phyloP scores from a whole-genome alignment of 2,888 invertebrate species.

The Rhabditophanes sp. region DNA sequence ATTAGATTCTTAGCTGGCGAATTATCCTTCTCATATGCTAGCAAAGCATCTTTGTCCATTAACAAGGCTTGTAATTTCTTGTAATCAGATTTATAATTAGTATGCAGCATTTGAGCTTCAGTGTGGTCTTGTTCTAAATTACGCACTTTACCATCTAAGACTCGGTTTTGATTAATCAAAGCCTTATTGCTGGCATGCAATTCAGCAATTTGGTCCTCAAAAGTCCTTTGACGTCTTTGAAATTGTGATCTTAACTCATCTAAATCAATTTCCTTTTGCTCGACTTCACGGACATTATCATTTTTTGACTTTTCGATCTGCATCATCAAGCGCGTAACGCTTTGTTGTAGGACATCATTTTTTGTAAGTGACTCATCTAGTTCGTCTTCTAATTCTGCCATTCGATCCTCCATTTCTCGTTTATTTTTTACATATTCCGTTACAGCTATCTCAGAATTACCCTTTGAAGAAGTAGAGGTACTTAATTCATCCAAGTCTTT shows the following conservation, averaged over 20 bases:
- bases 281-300: slow-evolving; percentile 56
- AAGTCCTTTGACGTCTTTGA: slow-evolving; percentile 15
- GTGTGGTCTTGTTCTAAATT: slow-evolving; percentile 17
- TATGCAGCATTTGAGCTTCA: slow-evolving; percentile 3
- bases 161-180: slow-evolving; percentile 71
- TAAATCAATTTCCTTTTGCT: slow-evolving; percentile 54
- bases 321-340: slow-evolving; percentile 56
- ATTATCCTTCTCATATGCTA: slow-evolving; percentile 20
- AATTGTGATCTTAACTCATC: slow-evolving; percentile 12
- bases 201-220: slow-evolving; percentile 53
- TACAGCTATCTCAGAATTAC: no score
- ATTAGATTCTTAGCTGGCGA: slow-evolving; percentile 15
- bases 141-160: slow-evolving; percentile 52
- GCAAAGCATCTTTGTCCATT: slow-evolving; percentile 19
- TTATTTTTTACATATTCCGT: no score
- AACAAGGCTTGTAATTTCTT: slow-evolving; percentile 20
- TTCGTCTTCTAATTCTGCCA: slow-evolving; percentile 55
- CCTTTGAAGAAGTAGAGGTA: no score
- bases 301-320: slow-evolving; percentile 8
- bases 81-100: slow-evolving; percentile 19
- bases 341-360: slow-evolving; percentile 73
- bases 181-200: slow-evolving; percentile 79
- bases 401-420: slow-evolving; percentile 68
- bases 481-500: slow-evolving; percentile 10
- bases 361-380: slow-evolving; percentile 83